Evolutionary conservation across 2,797 vertebrate species (phyloP).

Genomic region (Odontamblyopus rebecca): DNA sequence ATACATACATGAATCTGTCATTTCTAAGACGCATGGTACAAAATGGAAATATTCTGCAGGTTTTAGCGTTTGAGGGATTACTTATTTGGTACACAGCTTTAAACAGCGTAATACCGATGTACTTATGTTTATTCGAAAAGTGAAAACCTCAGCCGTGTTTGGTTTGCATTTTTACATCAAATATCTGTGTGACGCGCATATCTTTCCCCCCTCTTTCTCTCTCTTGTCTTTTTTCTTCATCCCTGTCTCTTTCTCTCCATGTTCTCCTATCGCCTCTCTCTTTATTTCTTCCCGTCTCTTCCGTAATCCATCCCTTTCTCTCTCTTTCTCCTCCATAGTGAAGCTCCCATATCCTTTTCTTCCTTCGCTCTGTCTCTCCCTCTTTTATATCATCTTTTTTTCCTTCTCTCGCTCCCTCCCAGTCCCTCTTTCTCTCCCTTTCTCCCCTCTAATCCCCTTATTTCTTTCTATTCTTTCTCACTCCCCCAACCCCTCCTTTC

Average conservation of each 20-base stretch:
- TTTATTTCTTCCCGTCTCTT: constrained; percentile 25
- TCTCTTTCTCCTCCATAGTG: not conserved
- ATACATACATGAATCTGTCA: too few species aligned
- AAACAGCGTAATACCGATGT: not conserved
- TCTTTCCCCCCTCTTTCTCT: not conserved
- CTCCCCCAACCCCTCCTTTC: too few species aligned
- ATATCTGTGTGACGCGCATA: too few species aligned
- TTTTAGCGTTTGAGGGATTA: not conserved
- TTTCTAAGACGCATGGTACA: not conserved
- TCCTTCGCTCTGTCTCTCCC: constrained; percentile 2
- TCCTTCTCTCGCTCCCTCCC: not conserved
- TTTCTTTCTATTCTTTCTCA: constrained; percentile 10
- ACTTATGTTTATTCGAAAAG: not conserved
- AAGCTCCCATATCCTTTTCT: too few species aligned
- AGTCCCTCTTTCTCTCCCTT: not conserved
- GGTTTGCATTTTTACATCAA: constrained; percentile 12
- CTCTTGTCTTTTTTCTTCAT: not conserved
- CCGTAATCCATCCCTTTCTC: not conserved
- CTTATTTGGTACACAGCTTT: not conserved
- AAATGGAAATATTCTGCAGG: not conserved
- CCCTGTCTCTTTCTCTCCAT: too few species aligned
- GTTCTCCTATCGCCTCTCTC: too few species aligned
- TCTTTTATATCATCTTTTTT: too few species aligned
- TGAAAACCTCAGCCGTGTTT: constrained; percentile 7
- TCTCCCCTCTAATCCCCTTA: not conserved